Conservation (phyloP, 2,797 vertebrate genomes). For the Anguilla megastoma region DNA sequence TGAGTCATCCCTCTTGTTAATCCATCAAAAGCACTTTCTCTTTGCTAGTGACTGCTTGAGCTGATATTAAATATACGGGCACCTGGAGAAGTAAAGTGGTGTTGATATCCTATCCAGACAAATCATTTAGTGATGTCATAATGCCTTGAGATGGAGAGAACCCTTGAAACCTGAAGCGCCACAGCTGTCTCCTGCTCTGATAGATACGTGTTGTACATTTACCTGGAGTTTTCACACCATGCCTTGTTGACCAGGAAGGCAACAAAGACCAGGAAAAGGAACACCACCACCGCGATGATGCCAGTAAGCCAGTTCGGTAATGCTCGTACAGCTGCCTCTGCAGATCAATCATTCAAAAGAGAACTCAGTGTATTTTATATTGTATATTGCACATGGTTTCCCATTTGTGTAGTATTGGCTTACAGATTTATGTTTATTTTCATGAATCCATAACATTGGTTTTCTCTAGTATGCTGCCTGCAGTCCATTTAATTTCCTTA, state of each 20-base stretch:
- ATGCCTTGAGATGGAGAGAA: neutral
- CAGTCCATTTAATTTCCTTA: neutral
- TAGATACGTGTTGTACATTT: neutral
- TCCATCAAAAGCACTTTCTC: neutral
- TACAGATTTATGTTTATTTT: neutral
- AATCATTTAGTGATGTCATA: neutral
- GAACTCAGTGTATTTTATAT: neutral
- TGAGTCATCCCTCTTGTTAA: neutral
- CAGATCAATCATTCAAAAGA: slow-evolving; percentile 13
- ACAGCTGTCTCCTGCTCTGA: neutral
- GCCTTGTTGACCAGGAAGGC: slow-evolving; percentile 73
- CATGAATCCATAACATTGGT: neutral
- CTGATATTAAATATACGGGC: neutral
- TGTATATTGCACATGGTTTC: neutral
- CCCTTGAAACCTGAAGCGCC: neutral
- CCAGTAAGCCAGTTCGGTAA: slow-evolving; percentile 80
- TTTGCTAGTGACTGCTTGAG: neutral
- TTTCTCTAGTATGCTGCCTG: neutral
- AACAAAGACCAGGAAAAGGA: slow-evolving; percentile 76
- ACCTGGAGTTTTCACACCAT: slow-evolving; percentile 73
- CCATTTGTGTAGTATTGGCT: neutral
- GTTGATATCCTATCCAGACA: neutral
- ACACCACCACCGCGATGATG: slow-evolving; percentile 71
- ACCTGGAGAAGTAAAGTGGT: neutral
- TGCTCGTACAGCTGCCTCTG: slow-evolving; percentile 40